A percentile compares a stretch with the other conserved stretches of the same genome.
Evolutionary conservation across 2,113 vertebrate genomes (phyloP).

Genomic region (Scytalopus superciliaris): DNA sequence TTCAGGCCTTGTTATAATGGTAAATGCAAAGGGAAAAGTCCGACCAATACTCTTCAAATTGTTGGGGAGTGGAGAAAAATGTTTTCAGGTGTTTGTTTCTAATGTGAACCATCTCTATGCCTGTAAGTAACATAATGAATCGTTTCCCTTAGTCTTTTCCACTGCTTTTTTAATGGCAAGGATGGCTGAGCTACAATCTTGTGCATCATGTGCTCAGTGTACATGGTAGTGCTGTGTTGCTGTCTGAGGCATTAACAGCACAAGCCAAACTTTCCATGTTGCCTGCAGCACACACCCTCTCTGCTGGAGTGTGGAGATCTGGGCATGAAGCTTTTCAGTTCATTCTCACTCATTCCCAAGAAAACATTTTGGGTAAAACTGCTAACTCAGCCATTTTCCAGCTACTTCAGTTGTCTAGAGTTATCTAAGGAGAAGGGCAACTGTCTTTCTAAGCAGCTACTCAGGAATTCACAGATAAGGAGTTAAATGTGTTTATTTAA

Average conservation of each 20-base stretch:
- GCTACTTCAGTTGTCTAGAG: neutral
- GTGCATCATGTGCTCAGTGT: too few species aligned
- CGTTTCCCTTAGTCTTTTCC: neutral
- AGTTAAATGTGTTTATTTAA: neutral
- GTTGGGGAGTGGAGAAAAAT: neutral
- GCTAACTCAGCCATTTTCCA: neutral
- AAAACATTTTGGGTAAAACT: neutral
- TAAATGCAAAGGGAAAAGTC: neutral
- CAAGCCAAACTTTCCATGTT: neutral
- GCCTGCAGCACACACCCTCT: neutral
- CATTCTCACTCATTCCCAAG: neutral
- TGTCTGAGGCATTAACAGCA: fast-evolving
- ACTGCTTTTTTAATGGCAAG: neutral
- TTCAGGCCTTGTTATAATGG: neutral
- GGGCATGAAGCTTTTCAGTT: neutral
- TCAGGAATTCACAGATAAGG: neutral
- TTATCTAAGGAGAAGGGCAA: neutral
- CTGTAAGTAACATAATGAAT: neutral
- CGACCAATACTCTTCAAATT: neutral
- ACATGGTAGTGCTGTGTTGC: neutral
- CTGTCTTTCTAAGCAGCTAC: neutral
- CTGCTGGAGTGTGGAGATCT: neutral
- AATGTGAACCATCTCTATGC: neutral
- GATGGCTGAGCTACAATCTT: neutral
- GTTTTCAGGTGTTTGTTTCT: neutral